Percentiles rank a stretch among this genome's conserved stretches.
Evolutionary conservation across 1,140 invertebrate species (phyloP).

Genomic region (Euura lappo): DNA sequence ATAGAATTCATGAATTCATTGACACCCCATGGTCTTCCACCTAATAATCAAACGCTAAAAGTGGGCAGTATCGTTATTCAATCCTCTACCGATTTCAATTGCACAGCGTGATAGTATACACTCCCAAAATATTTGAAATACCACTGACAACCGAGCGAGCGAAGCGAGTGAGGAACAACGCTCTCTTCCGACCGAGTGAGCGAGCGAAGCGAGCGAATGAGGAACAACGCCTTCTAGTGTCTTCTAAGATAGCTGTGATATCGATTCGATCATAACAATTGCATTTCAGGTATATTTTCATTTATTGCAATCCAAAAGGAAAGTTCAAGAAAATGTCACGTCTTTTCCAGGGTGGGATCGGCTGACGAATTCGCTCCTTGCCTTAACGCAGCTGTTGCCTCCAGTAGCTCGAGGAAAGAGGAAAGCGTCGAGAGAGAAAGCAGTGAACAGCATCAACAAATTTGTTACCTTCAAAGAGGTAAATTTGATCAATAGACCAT

Average conservation of each 20-base stretch:
- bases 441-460: constrained; percentile 9
- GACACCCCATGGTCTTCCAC: no score
- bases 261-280: background rate
- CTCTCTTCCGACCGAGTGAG: no score
- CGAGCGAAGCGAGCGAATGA: no score
- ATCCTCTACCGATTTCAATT: no score
- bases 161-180: no score
- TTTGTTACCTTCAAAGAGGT: constrained; percentile 8
- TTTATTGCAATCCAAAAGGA: background rate
- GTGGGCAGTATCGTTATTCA: no score
- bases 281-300: background rate
- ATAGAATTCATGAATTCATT: no score
- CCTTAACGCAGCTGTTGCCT: constrained; percentile 8
- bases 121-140: no score
- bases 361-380: constrained; percentile 9
- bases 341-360: constrained; percentile 17
- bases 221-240: no score
- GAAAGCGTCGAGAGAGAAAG: constrained; percentile 8
- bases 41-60: no score
- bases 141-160: no score
- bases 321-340: background rate
- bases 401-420: constrained; percentile 6
- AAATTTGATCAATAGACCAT: background rate
- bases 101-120: no score
- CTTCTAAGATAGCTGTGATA: background rate